A percentile compares a stretch with the other conserved stretches of the same genome.
Conservation (phyloP, 35 echinoderm and acorn worm species). For the Lytechinus variegatus region DNA sequence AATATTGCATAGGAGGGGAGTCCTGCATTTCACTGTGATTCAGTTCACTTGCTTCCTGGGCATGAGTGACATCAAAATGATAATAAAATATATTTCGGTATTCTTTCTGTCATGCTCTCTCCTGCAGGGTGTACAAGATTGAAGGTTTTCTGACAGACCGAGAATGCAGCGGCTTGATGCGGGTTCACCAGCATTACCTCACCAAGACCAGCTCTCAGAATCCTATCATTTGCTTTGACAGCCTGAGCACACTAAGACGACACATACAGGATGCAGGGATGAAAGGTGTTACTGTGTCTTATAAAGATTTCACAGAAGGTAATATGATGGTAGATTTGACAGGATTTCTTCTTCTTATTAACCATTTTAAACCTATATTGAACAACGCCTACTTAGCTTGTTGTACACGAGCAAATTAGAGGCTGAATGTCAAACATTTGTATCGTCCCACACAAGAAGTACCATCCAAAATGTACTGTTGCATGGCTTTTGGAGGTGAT, state of each 20-base stretch:
- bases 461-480: too few relatives aligned
- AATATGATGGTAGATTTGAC: not conserved
- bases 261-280: constrained; percentile 63
- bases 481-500: too few relatives aligned
- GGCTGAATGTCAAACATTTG: too few relatives aligned
- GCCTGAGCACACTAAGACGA: constrained; percentile 70
- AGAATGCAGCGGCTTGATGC: constrained; percentile 84
- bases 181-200: constrained; percentile 76
- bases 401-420: too few relatives aligned
- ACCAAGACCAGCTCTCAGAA: constrained; percentile 55
- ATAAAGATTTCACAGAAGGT: constrained; percentile 86
- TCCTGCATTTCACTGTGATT: too few relatives aligned
- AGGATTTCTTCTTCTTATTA: too few relatives aligned
- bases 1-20: too few relatives aligned
- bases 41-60: too few relatives aligned
- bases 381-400: too few relatives aligned
- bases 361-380: too few relatives aligned
- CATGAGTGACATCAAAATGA: too few relatives aligned
- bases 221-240: constrained; percentile 87
- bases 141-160: constrained; percentile 82
- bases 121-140: constrained; percentile 78
- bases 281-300: constrained; percentile 51
- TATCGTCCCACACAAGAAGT: too few relatives aligned
- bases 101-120: not conserved
- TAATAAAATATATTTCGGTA: not conserved